Evolutionary conservation across 2,888 invertebrate genomes (phyloP).

Genomic region (Callimorpha dominula): DNA sequence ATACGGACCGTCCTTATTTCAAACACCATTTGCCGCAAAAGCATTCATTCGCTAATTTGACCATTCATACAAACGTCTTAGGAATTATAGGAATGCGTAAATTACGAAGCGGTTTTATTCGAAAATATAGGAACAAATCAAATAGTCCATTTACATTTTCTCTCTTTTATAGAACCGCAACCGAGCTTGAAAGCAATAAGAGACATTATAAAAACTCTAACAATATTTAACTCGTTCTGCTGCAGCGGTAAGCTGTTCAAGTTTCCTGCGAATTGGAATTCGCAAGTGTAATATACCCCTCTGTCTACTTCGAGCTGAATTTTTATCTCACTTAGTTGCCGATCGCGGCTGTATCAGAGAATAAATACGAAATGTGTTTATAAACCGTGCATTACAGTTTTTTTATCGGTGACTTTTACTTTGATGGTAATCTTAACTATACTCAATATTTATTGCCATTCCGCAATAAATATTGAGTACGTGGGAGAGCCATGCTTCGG

Average conservation of each 20-base stretch:
- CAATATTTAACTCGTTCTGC: constrained; percentile 37
- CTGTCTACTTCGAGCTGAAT: constrained; percentile 41
- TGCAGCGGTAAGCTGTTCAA: constrained; percentile 42
- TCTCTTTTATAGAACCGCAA: constrained; percentile 18
- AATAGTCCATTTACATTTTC: constrained; percentile 16
- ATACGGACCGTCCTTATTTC: constrained; percentile 39
- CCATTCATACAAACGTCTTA: constrained; percentile 29
- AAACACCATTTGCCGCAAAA: constrained; percentile 43
- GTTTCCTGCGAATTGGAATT: constrained; percentile 45
- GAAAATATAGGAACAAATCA: constrained; percentile 13
- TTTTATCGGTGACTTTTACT: neutral
- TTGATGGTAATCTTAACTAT: neutral
- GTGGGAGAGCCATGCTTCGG: no score
- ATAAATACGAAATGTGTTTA: constrained; percentile 10
- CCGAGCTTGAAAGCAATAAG: constrained; percentile 19
- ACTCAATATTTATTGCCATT: no score
- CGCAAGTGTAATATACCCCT: constrained; percentile 47
- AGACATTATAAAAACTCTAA: constrained; percentile 31
- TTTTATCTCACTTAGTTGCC: constrained; percentile 38
- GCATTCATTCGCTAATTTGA: constrained; percentile 44
- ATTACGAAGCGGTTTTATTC: neutral
- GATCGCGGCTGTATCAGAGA: constrained; percentile 1
- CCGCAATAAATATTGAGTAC: no score
- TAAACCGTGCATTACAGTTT: neutral
- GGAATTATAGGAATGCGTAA: constrained; percentile 33